Evolutionary conservation across 2,888 invertebrate genomes (phyloP).

Genomic region (Euplexia lucipara): DNA sequence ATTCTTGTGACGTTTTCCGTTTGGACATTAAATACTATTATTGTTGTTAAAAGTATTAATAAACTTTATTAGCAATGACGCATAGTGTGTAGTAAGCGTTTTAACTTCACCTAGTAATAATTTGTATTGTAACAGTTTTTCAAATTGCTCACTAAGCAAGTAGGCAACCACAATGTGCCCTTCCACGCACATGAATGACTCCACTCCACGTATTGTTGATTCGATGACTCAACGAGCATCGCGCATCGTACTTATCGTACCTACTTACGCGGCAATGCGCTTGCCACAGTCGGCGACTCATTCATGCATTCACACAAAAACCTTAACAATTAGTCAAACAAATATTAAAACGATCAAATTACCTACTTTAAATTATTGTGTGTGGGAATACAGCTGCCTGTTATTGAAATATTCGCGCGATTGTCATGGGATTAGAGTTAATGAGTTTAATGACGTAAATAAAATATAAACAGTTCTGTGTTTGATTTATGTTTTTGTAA

Average conservation of each 20-base stretch:
- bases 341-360: constrained; percentile 55
- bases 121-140: constrained; percentile 42
- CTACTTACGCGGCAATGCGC: constrained; percentile 16
- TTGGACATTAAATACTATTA: constrained; percentile 17
- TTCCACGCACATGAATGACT: constrained; percentile 60
- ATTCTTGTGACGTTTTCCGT: constrained; percentile 13
- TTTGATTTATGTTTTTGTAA: constrained; percentile 2
- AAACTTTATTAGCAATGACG: constrained; percentile 40
- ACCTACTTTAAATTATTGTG: constrained; percentile 48
- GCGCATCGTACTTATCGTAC: too few relatives aligned
- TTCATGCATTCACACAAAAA: constrained; percentile 61
- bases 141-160: constrained; percentile 30
- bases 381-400: constrained; percentile 45
- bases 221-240: constrained; percentile 53
- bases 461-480: background rate
- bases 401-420: constrained; percentile 36
- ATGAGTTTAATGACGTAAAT: constrained; percentile 24
- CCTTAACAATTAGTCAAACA: constrained; percentile 59
- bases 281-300: constrained; percentile 46
- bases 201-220: constrained; percentile 53
- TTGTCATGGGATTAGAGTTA: constrained; percentile 23
- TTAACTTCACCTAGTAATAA: constrained; percentile 23
- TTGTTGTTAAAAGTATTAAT: constrained; percentile 30
- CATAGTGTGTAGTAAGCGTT: constrained; percentile 33
- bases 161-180: constrained; percentile 41